Percentiles rank a stretch among this genome's conserved stretches.
These are phyloP conservation scores for Lumbricus terrestris DNA, from an alignment of 2,888 invertebrate genomes.

Conservation along the genomic window DNA sequence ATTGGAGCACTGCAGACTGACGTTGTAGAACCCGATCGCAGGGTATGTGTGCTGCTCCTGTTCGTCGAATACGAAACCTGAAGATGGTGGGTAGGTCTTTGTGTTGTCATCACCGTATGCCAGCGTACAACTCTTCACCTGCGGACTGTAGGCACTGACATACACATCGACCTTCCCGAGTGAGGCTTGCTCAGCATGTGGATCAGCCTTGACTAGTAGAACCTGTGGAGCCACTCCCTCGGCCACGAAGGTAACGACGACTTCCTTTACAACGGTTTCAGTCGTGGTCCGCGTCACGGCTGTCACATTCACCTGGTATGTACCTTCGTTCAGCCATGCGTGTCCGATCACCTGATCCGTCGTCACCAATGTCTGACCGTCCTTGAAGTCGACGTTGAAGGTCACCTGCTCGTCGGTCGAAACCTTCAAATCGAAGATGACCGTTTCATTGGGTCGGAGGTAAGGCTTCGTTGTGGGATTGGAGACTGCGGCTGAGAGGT, in stretches of 20 bases:
- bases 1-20: slow-evolving; percentile 45
- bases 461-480: slow-evolving; percentile 41
- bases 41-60: slow-evolving; percentile 39
- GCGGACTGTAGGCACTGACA: slow-evolving; percentile 25
- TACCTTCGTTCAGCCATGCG: slow-evolving; percentile 45
- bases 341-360: slow-evolving; percentile 39
- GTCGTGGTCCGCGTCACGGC: slow-evolving; percentile 33
- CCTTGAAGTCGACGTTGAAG: slow-evolving; percentile 48
- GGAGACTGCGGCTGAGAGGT: slow-evolving; percentile 22
- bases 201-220: slow-evolving; percentile 28
- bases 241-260: slow-evolving; percentile 32
- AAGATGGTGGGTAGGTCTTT: slow-evolving; percentile 4
- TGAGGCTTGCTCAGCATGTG: neutral
- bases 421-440: slow-evolving; percentile 41
- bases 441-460: slow-evolving; percentile 49
- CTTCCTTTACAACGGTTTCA: slow-evolving; percentile 18
- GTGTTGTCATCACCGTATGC: slow-evolving; percentile 40
- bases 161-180: slow-evolving; percentile 23
- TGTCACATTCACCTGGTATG: slow-evolving; percentile 40
- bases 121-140: slow-evolving; percentile 21
- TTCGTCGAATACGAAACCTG: neutral
- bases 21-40: slow-evolving; percentile 43
- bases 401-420: slow-evolving; percentile 39
- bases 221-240: slow-evolving; percentile 35
- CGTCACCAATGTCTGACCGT: slow-evolving; percentile 40